Base-by-base conservation (phyloP, 1,140 invertebrate species). In the Venustaconcha ellipsiformis region DNA sequence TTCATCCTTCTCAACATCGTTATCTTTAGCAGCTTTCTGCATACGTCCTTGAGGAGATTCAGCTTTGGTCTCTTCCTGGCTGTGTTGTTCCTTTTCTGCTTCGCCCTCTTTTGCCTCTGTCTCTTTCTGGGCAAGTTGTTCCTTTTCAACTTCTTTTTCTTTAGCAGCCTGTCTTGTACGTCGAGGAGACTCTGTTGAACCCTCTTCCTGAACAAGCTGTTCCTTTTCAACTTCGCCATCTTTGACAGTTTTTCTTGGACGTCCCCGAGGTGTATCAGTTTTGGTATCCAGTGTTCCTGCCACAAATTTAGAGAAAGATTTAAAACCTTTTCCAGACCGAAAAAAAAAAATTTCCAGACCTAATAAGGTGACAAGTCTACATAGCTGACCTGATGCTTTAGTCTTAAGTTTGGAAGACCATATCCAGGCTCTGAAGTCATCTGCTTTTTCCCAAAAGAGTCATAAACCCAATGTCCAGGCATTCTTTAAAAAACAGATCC, bases 141-240 rank as follows among this genome's bases (percentile, higher is more conserved):
- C 62, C 37, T 30, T 65, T 17, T 58, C 56, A 30, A 14, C 26
- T n/a, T 58, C 30, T 30, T 57, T 55, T 60, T 30, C 67, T 57
- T 68, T 63, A 20, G 60, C 58, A 20, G 60, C 67, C 57, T 68
- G 20, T 63, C 69, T 59, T 56, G 66, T 67, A 68, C 72, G 37
- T 69, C 65, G 20, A n/a, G 37, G 37, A 5, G 37, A 48, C 37
- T 48, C 37, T 11, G 37, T 48, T 48, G 0, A 11, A 6, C 8
- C 37, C 30, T 71, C 63, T 62, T 17, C n/a, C 37, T 48, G 37
- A 11, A 11, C 6, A 48, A 48, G 37, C 1, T 48, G 37, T 11
- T 48, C 62, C 30, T 37, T 59, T 15, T 57, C 70, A 56, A 14
- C 30, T 56, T 56, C 60, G 57, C 30, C 37, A 57, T 57, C 55